Percentiles rank a stretch among this genome's conserved stretches.
These are phyloP conservation scores for Temnopleurus reevesii DNA, from an alignment of 53 echinoderm and acorn worm genomes.

Conservation along the genomic window DNA sequence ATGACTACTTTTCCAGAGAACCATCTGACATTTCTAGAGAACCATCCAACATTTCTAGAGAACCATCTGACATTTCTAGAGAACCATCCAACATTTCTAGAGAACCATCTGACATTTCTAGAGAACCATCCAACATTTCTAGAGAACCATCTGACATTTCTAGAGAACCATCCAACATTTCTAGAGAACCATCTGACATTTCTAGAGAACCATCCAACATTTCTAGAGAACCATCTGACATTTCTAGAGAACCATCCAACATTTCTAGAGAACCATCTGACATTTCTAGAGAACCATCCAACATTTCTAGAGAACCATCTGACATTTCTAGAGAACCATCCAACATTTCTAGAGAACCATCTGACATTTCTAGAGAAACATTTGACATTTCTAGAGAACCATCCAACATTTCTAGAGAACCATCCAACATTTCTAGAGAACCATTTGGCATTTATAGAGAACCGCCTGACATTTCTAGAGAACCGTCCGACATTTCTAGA, in stretches of 20 bases:
- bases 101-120: no score
- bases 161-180: background rate
- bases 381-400: background rate
- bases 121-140: background rate
- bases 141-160: no score
- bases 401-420: no score
- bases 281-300: no score
- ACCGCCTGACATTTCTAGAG: no score
- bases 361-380: no score
- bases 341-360: background rate
- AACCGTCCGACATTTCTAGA: background rate
- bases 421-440: background rate
- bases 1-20: background rate
- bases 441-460: background rate
- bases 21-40: background rate
- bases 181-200: background rate
- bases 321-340: no score
- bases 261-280: background rate
- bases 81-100: background rate
- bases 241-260: background rate
- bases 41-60: background rate
- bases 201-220: background rate
- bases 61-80: no score
- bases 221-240: background rate
- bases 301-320: background rate